Evolutionary conservation across 2,888 invertebrate species (phyloP), one percentile per base, ranked within the genome.

Genomic region (Lomographa bimaculata): DNA sequence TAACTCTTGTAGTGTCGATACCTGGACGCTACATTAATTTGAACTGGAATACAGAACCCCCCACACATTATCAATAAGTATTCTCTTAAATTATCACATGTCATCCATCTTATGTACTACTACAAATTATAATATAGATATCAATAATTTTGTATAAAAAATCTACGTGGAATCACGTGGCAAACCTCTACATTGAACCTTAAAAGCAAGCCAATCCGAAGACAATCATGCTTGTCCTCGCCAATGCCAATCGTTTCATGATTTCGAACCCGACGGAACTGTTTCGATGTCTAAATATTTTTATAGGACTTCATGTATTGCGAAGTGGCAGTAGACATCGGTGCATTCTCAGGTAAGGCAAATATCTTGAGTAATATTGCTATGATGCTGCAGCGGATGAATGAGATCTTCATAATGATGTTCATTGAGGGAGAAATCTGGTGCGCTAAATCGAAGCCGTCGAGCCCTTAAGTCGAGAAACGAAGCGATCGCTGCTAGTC

Each of bases 381-480:
- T 6, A 93, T 92, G 1, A 92, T 91, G 0, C 92, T 93, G 49
- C 92, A 91, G 8, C 93, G 86, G 50, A 93, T 90, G 72, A 92
- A 93, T 11, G 93, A 93, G 2, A 90, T 87, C 65, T 92, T 92
- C 91, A 93, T 92, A 2, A 92, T 51, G 2, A 91, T 71, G 65
- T 91, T 90, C 91, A 93, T 92, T 7, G 90, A 54, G 2, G 87
- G 71, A 0, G 93, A 90, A 38, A 93, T 92, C 48, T 91, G 80
- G 23, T 90, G 86, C 0, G 93, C 93, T 75, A 93, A 93, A 69
- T 93, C 93, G 51, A 93, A 93, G 0, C 93, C 93, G 69, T 93
- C 93, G 44, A 93, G 91, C 0, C 92, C 93, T n/a, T 7, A 93
- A 71, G 1, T 93, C 93, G 36, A 93, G 90, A 57, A 93, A 91